phyloP scores from a whole-genome alignment of 2,888 invertebrate genomes.

The Agriopis marginaria region DNA sequence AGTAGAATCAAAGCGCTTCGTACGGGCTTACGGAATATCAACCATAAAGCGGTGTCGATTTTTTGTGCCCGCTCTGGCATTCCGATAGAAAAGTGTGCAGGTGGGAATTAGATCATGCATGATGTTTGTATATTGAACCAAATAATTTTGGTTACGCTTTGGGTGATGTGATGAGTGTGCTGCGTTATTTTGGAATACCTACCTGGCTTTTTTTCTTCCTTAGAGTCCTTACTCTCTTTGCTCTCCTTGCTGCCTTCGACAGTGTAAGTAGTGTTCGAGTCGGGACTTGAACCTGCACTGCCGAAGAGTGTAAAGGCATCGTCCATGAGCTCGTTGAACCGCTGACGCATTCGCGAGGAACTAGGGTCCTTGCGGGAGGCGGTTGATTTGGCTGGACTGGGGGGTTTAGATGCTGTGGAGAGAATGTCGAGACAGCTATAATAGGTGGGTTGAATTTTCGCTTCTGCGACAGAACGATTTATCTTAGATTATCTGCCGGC shows the following conservation, averaged over 20 bases:
- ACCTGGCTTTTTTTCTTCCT: slow-evolving; percentile 53
- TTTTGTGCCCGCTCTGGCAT: too few species aligned
- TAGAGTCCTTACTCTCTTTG: slow-evolving; percentile 43
- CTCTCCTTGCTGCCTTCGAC: slow-evolving; percentile 53
- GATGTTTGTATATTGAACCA: too few species aligned
- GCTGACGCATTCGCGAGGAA: slow-evolving; percentile 89
- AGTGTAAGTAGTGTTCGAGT: slow-evolving; percentile 69
- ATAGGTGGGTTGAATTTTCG: not conserved
- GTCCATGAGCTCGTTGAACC: slow-evolving; percentile 92
- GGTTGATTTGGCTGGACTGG: slow-evolving; percentile 64
- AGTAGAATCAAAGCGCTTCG: too few species aligned
- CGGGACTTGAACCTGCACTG: slow-evolving; percentile 86
- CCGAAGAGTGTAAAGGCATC: slow-evolving; percentile 93
- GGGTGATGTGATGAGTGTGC: too few species aligned
- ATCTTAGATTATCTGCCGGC: not conserved
- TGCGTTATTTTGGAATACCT: not conserved
- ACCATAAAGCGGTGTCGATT: too few species aligned
- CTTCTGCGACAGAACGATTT: too few species aligned
- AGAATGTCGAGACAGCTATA: not conserved
- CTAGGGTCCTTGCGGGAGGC: slow-evolving; percentile 63
- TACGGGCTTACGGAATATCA: too few species aligned
- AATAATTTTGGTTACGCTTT: too few species aligned
- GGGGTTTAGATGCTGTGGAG: slow-evolving; percentile 69
- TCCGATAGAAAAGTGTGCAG: too few species aligned
- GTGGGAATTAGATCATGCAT: too few species aligned